phyloP scores from a whole-genome alignment of 2,888 invertebrate genomes.

The Ophioninae sp. region DNA sequence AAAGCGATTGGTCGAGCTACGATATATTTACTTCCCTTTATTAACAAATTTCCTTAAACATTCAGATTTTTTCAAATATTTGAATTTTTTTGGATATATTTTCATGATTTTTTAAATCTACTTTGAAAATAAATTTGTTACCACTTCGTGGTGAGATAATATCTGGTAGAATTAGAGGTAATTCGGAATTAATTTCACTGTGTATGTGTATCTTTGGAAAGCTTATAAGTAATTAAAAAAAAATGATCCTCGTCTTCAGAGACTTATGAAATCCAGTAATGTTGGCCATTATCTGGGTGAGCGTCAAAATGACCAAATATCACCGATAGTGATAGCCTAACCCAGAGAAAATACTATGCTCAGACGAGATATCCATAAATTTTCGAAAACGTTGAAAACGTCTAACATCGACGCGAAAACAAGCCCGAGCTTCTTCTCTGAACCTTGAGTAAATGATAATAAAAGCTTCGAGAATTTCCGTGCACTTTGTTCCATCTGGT shows the following conservation, averaged over 20 bases:
- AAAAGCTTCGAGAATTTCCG: not conserved
- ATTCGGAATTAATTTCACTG: not conserved
- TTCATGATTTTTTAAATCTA: not conserved
- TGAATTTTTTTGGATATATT: too few species aligned
- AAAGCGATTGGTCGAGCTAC: not conserved
- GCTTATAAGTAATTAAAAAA: not conserved
- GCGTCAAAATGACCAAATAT: not conserved
- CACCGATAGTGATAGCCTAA: not conserved
- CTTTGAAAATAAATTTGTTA: not conserved
- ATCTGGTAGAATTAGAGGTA: not conserved
- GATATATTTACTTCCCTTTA: not conserved
- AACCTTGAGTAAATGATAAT: not conserved
- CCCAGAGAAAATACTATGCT: not conserved
- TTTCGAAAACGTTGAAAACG: not conserved
- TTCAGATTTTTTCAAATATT: too few species aligned
- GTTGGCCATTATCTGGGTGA: too few species aligned
- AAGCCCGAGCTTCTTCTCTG: not conserved
- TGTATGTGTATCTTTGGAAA: not conserved
- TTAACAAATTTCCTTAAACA: too few species aligned
- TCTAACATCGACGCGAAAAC: not conserved
- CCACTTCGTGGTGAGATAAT: not conserved
- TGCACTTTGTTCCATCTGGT: not conserved
- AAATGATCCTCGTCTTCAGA: not conserved
- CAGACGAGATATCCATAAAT: not conserved
- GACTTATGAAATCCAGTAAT: not conserved